Evolutionary conservation across 2,113 vertebrate species (phyloP).

Genomic region (Leucopsar rothschildi): DNA sequence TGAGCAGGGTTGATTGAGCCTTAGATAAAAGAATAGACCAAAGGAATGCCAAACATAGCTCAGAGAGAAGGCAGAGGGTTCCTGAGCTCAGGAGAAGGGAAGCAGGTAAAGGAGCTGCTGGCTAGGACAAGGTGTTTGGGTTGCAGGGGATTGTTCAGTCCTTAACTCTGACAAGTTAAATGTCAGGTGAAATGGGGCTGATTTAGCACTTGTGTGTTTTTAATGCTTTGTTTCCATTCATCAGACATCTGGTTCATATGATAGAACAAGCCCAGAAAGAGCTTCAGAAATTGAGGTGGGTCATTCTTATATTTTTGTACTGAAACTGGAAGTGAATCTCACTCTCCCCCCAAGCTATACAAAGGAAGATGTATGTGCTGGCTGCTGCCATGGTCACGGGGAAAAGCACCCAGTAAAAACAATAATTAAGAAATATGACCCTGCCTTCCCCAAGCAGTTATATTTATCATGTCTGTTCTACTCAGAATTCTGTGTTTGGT

Average conservation of each 20-base stretch:
- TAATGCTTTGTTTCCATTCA: conserved; percentile 5
- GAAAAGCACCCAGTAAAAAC: background rate
- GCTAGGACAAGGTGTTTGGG: background rate
- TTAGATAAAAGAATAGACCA: background rate
- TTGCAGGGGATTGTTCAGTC: background rate
- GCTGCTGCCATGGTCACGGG: background rate
- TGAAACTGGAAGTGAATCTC: background rate
- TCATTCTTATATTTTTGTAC: background rate
- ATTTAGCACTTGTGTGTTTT: background rate
- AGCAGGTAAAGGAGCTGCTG: background rate
- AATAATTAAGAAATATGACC: background rate
- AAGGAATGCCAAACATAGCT: background rate
- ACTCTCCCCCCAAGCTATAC: rapidly evolving
- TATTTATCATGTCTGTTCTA: background rate
- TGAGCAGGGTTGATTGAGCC: background rate
- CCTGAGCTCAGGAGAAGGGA: background rate
- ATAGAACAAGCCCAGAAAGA: conserved; percentile 97
- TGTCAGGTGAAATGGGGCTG: background rate
- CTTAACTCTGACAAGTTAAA: background rate
- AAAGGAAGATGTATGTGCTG: background rate
- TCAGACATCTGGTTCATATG: conserved; percentile 92
- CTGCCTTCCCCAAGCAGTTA: background rate
- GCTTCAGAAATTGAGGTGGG: conserved; percentile 92
- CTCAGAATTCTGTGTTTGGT: background rate
- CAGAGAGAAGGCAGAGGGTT: background rate